Conservation (phyloP, 2,888 invertebrate genomes). For the Euzophera pinguis region DNA sequence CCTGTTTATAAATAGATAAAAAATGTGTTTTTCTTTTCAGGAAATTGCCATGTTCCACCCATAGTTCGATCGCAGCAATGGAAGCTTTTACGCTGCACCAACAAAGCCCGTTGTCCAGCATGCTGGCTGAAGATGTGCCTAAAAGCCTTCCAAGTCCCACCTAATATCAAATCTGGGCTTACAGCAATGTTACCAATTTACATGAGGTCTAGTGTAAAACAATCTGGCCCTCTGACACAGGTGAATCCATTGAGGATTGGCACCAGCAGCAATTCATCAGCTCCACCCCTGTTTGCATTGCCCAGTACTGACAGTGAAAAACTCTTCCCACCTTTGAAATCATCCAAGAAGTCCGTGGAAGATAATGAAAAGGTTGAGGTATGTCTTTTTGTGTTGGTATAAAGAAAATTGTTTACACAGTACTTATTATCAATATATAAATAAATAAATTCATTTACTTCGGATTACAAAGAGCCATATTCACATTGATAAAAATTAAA, state of each 20-base stretch:
- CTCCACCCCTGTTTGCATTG: conserved; percentile 51
- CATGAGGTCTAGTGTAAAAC: conserved; percentile 70
- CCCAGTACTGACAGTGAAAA: conserved; percentile 53
- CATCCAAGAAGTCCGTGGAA: conserved; percentile 50
- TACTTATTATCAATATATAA: no score
- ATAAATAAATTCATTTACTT: no score
- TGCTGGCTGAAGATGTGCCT: conserved; percentile 94
- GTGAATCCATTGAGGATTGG: conserved; percentile 55
- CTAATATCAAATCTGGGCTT: conserved; percentile 83
- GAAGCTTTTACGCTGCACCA: conserved; percentile 83
- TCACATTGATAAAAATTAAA: no score
- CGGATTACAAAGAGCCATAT: no score
- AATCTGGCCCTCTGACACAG: conserved; percentile 42
- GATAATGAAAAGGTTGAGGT: conserved; percentile 56
- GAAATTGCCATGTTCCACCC: conserved; percentile 86
- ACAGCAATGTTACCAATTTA: conserved; percentile 84
- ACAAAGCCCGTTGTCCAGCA: conserved; percentile 88
- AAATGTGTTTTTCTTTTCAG: conserved; percentile 64
- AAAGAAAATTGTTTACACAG: no score
- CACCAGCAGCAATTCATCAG: conserved; percentile 37
- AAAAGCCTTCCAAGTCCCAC: conserved; percentile 88
- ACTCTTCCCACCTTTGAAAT: conserved; percentile 54
- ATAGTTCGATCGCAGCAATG: conserved; percentile 85
- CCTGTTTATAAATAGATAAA: no score
- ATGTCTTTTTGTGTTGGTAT: conserved; percentile 13